Evolutionary conservation across 2,113 vertebrate species (phyloP).

Genomic region (Taurulus bubalis): DNA sequence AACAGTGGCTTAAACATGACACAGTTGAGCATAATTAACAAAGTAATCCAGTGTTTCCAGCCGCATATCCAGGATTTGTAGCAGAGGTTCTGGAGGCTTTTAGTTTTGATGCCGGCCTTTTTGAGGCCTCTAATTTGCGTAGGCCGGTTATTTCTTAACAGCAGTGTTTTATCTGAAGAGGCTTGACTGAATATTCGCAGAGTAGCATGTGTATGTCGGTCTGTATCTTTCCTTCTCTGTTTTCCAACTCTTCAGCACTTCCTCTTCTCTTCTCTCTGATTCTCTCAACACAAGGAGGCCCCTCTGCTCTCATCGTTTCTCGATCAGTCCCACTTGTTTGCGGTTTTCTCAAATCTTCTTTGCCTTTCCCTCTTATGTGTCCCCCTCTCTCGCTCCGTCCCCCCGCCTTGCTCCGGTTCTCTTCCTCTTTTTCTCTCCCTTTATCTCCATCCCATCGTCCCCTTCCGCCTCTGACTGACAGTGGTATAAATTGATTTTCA

Average conservation of each 20-base stretch:
- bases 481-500: slow-evolving; percentile 81
- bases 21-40: slow-evolving; percentile 9
- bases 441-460: slow-evolving; percentile 56
- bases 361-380: slow-evolving; percentile 36
- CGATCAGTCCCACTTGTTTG: slow-evolving; percentile 52
- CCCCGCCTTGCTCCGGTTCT: slow-evolving; percentile 7
- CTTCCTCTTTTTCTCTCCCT: slow-evolving; percentile 18
- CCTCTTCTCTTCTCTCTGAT: slow-evolving; percentile 23
- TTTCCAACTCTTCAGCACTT: slow-evolving; percentile 5
- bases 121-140: slow-evolving; percentile 9
- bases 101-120: not conserved
- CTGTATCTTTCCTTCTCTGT: not conserved
- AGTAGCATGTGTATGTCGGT: slow-evolving; percentile 25
- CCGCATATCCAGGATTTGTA: not conserved
- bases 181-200: not conserved
- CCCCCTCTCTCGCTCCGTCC: slow-evolving; percentile 27
- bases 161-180: slow-evolving; percentile 30
- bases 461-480: slow-evolving; percentile 73
- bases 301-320: slow-evolving; percentile 28
- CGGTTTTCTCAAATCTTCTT: slow-evolving; percentile 36
- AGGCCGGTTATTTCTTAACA: slow-evolving; percentile 17
- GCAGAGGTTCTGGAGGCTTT: not conserved
- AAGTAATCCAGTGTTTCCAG: slow-evolving; percentile 6
- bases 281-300: slow-evolving; percentile 32
- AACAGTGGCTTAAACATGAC: slow-evolving; percentile 9